Percentiles rank a stretch among this genome's conserved stretches.
phyloP scores from a whole-genome alignment of 1,140 invertebrate species.

The Coptotermes formosanus region DNA sequence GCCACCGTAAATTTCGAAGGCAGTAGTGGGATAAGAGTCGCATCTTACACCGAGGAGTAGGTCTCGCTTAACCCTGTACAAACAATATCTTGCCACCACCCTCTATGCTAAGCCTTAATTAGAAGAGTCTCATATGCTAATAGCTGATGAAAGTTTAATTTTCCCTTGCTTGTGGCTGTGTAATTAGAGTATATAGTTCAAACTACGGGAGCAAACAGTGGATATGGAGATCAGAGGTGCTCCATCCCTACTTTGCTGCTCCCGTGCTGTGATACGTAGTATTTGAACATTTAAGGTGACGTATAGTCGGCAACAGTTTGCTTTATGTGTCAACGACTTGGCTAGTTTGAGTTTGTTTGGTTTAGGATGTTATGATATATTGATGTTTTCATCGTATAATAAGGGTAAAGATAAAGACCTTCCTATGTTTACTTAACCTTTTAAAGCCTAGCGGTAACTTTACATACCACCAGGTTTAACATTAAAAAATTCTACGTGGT shows the following conservation, averaged over 20 bases:
- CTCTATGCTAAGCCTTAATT: slow-evolving; percentile 42
- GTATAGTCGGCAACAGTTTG: neutral
- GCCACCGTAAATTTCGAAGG: slow-evolving; percentile 21
- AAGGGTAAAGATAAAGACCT: no score
- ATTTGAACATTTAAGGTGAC: neutral
- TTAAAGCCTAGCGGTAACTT: no score
- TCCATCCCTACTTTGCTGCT: no score
- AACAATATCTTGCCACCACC: slow-evolving; percentile 32
- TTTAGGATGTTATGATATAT: no score
- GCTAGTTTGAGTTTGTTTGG: no score
- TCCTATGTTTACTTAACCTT: no score
- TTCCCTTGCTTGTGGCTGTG: slow-evolving; percentile 45
- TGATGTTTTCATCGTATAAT: no score
- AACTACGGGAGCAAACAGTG: slow-evolving; percentile 44
- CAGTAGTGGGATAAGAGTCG: neutral
- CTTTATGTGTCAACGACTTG: neutral
- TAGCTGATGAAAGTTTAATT: slow-evolving; percentile 50
- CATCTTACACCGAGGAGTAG: neutral
- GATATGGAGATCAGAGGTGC: neutral
- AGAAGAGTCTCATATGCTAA: slow-evolving; percentile 49
- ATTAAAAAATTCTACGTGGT: no score
- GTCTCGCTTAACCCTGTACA: neutral
- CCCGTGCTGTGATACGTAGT: neutral
- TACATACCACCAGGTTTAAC: no score
- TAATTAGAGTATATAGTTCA: slow-evolving; percentile 43